Base-by-base conservation (phyloP, 1,140 invertebrate species). In the Myzus persicae region DNA sequence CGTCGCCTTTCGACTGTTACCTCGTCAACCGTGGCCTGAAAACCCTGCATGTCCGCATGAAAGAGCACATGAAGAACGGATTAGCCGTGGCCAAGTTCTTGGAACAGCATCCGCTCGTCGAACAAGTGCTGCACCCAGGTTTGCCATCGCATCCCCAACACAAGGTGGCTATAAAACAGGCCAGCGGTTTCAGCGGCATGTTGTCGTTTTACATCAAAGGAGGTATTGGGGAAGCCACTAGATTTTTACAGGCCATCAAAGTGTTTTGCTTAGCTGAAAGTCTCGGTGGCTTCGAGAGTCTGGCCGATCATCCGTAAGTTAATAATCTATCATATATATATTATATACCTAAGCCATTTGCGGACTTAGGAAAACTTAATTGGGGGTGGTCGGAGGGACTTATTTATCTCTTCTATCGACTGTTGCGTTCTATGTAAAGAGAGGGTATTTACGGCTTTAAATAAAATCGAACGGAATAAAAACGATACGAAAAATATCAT, bases 1-100 rank as follows among this genome's bases (percentile, higher is more conserved):
- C 99, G 22, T 99, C 99, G 0, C 98, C 99, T 1, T 99, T 99
- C 95, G 99, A 99, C 95, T 99, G 99, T 95, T 98, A 97, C 95
- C 95, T 99, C 94, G 98, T 99, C 0, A 99, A 98, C 94, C 97
- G 99, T 85, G 98, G 99, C 94, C 95, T 99, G 82, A 99, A 99
- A 95, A 99, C 99, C 1, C 95, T 99, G 31, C 97, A 98, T 90
- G 94, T 99, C 22, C 96, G 99, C 93, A 99, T 99, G 99, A 96
- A 97, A 94, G 96, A 97, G 94, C 99, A 99, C 94, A 97, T 97
- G 96, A 96, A 96, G 94, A 98, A 97, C 95, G 97, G 96, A 9
- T 94, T 99, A 8, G 96, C 95, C 24, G 96, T 99, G 8, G 98
- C 98, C 0, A 96, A 97, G 94, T 99, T 96, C 95, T 95, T 99